These are phyloP conservation scores for Theonella swinhoei DNA, from an alignment of 37 sponge, comb jelly and placozoan species.

Conservation along the genomic window DNA sequence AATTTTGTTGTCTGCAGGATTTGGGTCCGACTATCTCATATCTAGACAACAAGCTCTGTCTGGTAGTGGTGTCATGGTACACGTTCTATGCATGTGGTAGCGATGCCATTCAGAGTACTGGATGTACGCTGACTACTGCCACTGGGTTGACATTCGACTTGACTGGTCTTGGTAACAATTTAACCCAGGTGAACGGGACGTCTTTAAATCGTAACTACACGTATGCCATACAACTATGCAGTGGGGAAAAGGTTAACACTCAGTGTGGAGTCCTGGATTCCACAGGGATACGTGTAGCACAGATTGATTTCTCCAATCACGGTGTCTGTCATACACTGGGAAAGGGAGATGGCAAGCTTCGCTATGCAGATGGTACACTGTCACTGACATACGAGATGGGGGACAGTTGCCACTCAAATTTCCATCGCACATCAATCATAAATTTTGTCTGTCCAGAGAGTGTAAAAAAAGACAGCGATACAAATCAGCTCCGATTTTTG, in stretches of 20 bases:
- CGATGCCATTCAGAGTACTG: conserved; percentile 18
- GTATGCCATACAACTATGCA: conserved; percentile 52
- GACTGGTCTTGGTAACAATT: conserved; percentile 5
- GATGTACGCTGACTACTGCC: conserved; percentile 32
- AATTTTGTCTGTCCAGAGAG: conserved; percentile 55
- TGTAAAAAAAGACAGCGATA: neutral
- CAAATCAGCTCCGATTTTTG: conserved; percentile 22
- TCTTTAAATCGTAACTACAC: neutral
- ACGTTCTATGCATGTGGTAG: conserved; percentile 53
- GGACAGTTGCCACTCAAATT: conserved; percentile 59
- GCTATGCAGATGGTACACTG: conserved; percentile 63
- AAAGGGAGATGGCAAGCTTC: conserved; percentile 20
- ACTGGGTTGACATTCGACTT: conserved; percentile 41
- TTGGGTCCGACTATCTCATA: conserved; percentile 44
- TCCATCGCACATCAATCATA: conserved; percentile 60
- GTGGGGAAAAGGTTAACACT: neutral
- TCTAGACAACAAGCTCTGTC: conserved; percentile 43
- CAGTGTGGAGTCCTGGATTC: conserved; percentile 1
- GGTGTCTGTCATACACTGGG: conserved; percentile 50
- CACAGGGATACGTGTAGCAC: conserved; percentile 6
- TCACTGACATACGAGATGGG: conserved; percentile 49
- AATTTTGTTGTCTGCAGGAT: too few relatives aligned
- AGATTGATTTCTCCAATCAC: neutral
- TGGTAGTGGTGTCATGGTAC: conserved; percentile 50
- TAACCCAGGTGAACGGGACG: neutral